Conservation (phyloP, 2,797 vertebrate genomes). For the Acestrorhynchus altus region DNA sequence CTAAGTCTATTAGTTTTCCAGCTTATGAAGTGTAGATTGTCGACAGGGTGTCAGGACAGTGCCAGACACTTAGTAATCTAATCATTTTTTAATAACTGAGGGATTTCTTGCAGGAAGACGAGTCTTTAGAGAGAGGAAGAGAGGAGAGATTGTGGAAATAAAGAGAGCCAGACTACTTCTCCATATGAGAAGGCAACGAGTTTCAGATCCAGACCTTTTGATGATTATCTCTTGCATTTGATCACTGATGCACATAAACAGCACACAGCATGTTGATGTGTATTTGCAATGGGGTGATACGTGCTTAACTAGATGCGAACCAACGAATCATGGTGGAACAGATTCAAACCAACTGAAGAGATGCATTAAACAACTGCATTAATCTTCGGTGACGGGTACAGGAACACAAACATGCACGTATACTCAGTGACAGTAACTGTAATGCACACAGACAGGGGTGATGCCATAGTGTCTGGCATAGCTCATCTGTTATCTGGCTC, state of each 20-base stretch:
- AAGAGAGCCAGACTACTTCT: conserved; percentile 9
- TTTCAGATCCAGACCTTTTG: conserved; percentile 3
- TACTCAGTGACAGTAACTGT: conserved; percentile 26
- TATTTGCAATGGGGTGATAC: background rate
- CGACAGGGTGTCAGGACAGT: conserved; percentile 35
- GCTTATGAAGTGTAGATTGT: conserved; percentile 43
- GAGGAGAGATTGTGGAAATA: conserved; percentile 24
- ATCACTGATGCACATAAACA: conserved; percentile 31
- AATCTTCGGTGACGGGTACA: conserved; percentile 20
- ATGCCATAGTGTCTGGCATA: conserved; percentile 52
- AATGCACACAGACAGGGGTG: conserved; percentile 39
- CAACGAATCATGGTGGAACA: conserved; percentile 17
- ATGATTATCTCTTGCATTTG: conserved; percentile 31
- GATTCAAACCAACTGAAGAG: background rate
- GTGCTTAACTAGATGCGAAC: conserved; percentile 25
- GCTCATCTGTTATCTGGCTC: conserved; percentile 50
- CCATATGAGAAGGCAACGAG: conserved; percentile 16
- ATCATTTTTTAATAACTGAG: conserved; percentile 59
- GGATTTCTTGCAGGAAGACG: conserved; percentile 52
- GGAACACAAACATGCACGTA: background rate
- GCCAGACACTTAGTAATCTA: conserved; percentile 57
- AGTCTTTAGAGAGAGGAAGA: conserved; percentile 41
- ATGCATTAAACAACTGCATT: background rate
- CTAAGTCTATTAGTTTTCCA: conserved; percentile 32
- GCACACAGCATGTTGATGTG: conserved; percentile 21